Evolutionary conservation across 2,113 vertebrate genomes (phyloP), one percentile per base, ranked within the genome.

Genomic region (Puntigrus tetrazona): DNA sequence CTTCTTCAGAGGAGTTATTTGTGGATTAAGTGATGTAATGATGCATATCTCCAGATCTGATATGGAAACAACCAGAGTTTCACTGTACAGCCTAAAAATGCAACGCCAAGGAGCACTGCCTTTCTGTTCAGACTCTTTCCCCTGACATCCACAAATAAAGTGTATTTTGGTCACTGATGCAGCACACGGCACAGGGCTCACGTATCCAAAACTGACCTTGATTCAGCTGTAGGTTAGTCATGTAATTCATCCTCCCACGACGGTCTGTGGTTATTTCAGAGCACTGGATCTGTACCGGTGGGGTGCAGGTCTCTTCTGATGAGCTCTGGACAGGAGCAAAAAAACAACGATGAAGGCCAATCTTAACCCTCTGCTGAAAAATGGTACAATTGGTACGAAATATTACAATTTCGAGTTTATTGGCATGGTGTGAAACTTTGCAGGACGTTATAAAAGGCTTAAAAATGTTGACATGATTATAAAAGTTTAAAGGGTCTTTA

Each of bases 201-300:
- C 70, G 45, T 73, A 45, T 73, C 70, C 70, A 8, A 73, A 73
- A 45, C 70, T 73, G 38, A 73, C 70, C 70, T 73, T 45, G 70
- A 45, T 45, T 73, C 38, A 43, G 36, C 69, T 43, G 69, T 43
- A 43, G 69, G 69, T 72, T 43, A 73, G 38, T 73, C 38, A 8
- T 45, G 70, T 13, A 27, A 70, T 41, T n/a, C 67, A 73, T 73
- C 70, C 70, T 73, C 70, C 70, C 20, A 45, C 70, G 27, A 73
- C 70, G 25, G 38, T 27, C 38, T 73, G 69, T 25, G 69, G 22
- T 8, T 45, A 73, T 73, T 45, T 73, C 16, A 43, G 69, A 25
- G 25, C 57, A 27, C n/a, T 27, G 25, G 70, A 73, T 73, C 38
- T 73, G 2, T 0, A 27, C 59, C 4, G 38, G n/a, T 41, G 22